Evolutionary conservation across 23 tunicate species (phyloP), one percentile per base, ranked within the genome.

Genomic region (Corella eumyota): DNA sequence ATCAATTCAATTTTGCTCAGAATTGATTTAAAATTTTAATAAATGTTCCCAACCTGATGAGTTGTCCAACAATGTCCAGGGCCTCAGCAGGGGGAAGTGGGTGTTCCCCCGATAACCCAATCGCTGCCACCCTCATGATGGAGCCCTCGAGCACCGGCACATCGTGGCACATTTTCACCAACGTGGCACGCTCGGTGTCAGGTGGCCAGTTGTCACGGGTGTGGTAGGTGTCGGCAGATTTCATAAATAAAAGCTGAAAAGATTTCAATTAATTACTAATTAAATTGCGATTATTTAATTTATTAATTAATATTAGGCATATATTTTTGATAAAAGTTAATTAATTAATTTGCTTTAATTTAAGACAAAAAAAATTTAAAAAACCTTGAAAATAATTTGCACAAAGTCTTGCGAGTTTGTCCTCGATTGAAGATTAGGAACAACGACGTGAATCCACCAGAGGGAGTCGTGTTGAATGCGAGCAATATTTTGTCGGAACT

Each of bases 201-300:
- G 78, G 95, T 1, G 95, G 95, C 95, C 95, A 85, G 79, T 85
- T 85, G 69, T 85, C 95, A 23, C 81, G 52, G 34, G 70, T 64
- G 67, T 76, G 75, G 54, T 85, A 85, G 28, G 65, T 34, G 34
- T 85, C 95, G 19, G 64, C 25, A 6, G 72, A 56, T 36, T 79
- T 68, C 64, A 85, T 40, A 56, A 85, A 85, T 1, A 85, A 34
- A 4, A 77, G 46, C 83, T 77, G 61, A 4, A 26, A 47, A 11
- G 33, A 49, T 36, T 19, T 15, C 4, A 34, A 17, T 35, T 36
- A 4, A 59, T 7, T 29, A 30, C 29, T 59, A 25, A 19, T 7
- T 7, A 13, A 53, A 11, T 11, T n/a, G n/a, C n/a, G n/a, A n/a
- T n/a, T n/a, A n/a, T n/a, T n/a, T n/a, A n/a, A n/a, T n/a, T n/a